Percentiles rank a stretch among this genome's conserved stretches.
Evolutionary conservation across 1,140 invertebrate species (phyloP).

Genomic region (Tetramorium alpestre): DNA sequence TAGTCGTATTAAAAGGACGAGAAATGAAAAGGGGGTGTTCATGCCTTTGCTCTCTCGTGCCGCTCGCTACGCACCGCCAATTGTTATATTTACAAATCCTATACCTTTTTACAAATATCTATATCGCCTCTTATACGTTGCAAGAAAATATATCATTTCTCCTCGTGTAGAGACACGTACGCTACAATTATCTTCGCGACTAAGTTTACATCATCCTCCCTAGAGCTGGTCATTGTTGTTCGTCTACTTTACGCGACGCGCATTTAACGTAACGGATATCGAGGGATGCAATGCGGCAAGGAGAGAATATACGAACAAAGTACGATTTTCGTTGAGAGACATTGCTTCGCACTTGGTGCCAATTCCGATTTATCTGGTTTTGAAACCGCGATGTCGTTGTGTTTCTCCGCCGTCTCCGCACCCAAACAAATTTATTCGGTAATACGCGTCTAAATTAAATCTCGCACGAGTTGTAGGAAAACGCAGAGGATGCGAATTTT

Average conservation of each 20-base stretch:
- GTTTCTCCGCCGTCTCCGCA: background rate
- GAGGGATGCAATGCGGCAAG: background rate
- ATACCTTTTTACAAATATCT: constrained; percentile 45
- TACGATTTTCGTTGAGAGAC: background rate
- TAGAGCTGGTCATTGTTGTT: constrained; percentile 34
- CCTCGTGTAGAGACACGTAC: constrained; percentile 34
- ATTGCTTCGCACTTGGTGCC: constrained; percentile 2
- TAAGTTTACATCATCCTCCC: background rate
- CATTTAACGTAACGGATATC: background rate
- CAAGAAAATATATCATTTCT: constrained; percentile 56
- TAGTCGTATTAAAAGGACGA: constrained; percentile 35
- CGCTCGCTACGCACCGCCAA: constrained; percentile 22
- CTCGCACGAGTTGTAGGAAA: background rate
- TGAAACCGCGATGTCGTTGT: background rate
- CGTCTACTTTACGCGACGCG: background rate
- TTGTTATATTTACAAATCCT: constrained; percentile 54
- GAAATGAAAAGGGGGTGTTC: constrained; percentile 21
- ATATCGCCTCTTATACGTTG: constrained; percentile 5
- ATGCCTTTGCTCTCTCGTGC: background rate
- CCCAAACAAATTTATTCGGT: background rate
- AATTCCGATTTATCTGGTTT: background rate
- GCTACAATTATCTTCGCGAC: constrained; percentile 7
- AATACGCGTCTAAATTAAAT: background rate
- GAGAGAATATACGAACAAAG: background rate
- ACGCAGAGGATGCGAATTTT: constrained; percentile 11